Base-by-base conservation (phyloP, 2,888 invertebrate species). In the Trachelus troglodyta region DNA sequence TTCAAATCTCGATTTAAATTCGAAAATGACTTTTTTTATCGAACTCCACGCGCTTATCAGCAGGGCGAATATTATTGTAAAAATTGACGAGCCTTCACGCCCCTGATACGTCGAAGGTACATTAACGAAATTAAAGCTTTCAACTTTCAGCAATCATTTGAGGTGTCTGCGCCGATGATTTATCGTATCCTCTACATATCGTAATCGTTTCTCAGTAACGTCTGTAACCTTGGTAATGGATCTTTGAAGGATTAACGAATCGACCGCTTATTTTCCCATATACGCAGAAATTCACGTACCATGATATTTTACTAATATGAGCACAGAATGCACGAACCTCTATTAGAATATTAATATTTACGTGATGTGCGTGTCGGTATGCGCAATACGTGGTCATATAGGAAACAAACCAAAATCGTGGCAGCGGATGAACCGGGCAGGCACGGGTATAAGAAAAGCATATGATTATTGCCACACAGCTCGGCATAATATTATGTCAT, bases 401-500 rank as follows among this genome's bases (percentile, higher is more conserved):
- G 56, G 23, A 56, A 56, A 56, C 56, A 34, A 71, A 34, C 34
- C 71, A 9, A 71, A 71, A 71, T 34, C 71, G 71, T 71, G 34
- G 71, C 71, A 31, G 15, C 12, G 71, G 33, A 34, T 34, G 34
- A 34, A 71, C 71, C 34, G 23, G 33, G 71, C 34, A 71, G 9
- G 9, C 71, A 71, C 12, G 71, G 31, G 71, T 34, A 71, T 4
- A 76, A 81, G 76, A 76, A 79, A 81, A 81, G 81, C 80, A 80
- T 86, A 81, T 86, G 83, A 87, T 86, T 87, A 87, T 83, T 84
- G 82, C 83, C 76, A 83, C 82, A 78, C 82, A 77, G 79, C 75
- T 77, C 80, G 75, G 84, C 83, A 83, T 87, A 87, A 87, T 86
- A 86, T 87, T 87, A 85, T 87, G 88, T 88, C 87, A 87, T 86